Evolutionary conservation across 1,140 invertebrate genomes (phyloP), one percentile per base, ranked within the genome.

Genomic region (Reticulitermes speratus): DNA sequence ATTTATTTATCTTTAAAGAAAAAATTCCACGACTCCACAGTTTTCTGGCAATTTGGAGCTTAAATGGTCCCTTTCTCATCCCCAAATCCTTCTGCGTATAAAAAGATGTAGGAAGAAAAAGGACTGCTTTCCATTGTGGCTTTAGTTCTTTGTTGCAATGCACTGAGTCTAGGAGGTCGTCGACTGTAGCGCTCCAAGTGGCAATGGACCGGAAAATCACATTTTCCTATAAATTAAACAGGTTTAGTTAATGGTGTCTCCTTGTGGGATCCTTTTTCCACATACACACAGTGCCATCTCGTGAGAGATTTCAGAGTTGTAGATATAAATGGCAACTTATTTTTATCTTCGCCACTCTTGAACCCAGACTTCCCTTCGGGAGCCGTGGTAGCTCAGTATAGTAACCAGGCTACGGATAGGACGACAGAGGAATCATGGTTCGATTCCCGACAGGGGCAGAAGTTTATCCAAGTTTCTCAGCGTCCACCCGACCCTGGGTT

Each of bases 191-290:
- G 85, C 83, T 55, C 44, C 75, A 75, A 30, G 44, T 65, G 86
- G 75, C 86, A 86, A 86, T 84, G 82, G 83, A 81, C 82, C 83
- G 86, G 86, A 86, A 86, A 86, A 86, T 86, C 86, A 69, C 82
- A 86, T 86, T 86, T 86, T 86, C 86, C 86, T 84, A 86, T 86
- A 86, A 86, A 86, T 86, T 86, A 86, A 86, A 86, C 86, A 86
- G 86, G 83, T 69, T 84, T 86, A 84, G 82, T 86, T 86, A 84
- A 86, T 84, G 83, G 86, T 55, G 52, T 59, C 83, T 48, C 83
- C 83, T 84, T 75, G n/a, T 30, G 65, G 25, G n/a, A 30, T 25
- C 2, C n/a, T 75, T 75, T 25, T 75, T 30, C 65, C n/a, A 75
- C 12, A 75, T 75, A 75, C 65, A 75, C n/a, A 75, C 65, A 75